Evolutionary conservation across 2,888 invertebrate genomes (phyloP).

Genomic region (Entomobrya proxima): DNA sequence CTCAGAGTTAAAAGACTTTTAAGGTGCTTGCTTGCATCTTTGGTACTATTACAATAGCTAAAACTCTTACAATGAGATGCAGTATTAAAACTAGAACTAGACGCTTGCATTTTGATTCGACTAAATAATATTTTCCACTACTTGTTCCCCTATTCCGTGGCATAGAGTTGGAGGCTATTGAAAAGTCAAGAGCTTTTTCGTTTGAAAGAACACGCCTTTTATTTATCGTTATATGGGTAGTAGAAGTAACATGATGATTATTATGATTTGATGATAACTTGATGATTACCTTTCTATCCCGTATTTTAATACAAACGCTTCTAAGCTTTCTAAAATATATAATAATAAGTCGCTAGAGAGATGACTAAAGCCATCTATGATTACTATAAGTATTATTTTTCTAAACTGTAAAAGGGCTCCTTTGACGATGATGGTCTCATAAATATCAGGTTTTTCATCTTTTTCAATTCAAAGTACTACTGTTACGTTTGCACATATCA

Average conservation of each 20-base stretch:
- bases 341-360: no score
- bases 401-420: conserved; percentile 6
- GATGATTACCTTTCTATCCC: neutral
- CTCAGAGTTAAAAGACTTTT: neutral
- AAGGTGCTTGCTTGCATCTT: no score
- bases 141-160: neutral
- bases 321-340: no score
- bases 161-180: neutral
- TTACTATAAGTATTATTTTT: neutral
- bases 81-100: conserved; percentile 8
- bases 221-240: neutral
- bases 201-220: neutral
- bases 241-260: neutral
- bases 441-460: conserved; percentile 47
- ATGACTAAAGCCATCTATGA: neutral
- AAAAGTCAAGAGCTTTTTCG: neutral
- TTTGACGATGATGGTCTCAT: neutral
- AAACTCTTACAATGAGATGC: no score
- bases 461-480: neutral
- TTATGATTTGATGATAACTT: neutral
- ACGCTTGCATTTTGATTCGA: neutral
- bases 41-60: no score
- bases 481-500: neutral
- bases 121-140: neutral
- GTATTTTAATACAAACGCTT: no score